Conservation (phyloP, 2,888 invertebrate species). For the Caenorhabditis imperialis region DNA sequence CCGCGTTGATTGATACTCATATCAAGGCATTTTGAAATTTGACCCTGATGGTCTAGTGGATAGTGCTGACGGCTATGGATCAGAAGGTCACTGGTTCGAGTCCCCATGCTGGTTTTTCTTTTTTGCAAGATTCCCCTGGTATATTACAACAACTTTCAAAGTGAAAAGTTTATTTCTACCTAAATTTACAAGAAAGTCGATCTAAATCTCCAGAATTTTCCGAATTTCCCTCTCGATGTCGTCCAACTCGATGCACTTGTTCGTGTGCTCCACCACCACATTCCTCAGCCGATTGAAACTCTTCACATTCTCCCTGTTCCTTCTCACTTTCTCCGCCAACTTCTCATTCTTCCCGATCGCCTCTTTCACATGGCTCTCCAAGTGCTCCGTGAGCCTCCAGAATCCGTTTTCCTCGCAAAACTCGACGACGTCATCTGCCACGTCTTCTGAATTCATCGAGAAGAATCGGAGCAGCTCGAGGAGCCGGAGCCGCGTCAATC, state of each 20-base stretch:
- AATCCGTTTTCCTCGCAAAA: slow-evolving; percentile 38
- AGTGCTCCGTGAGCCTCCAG: slow-evolving; percentile 54
- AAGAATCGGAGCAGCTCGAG: slow-evolving; percentile 60
- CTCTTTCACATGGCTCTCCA: slow-evolving; percentile 24
- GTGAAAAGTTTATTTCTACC: background rate
- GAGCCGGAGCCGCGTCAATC: slow-evolving; percentile 58
- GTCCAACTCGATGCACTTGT: slow-evolving; percentile 66
- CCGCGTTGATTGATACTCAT: no score
- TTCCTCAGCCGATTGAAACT: slow-evolving; percentile 65
- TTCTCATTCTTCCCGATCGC: slow-evolving; percentile 34
- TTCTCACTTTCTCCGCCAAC: slow-evolving; percentile 28
- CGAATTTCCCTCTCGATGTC: slow-evolving; percentile 53
- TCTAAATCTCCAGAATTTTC: slow-evolving; percentile 1
- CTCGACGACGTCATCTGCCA: slow-evolving; percentile 27
- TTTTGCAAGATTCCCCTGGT: no score
- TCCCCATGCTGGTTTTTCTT: no score
- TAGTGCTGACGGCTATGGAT: no score
- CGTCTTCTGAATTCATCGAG: slow-evolving; percentile 24
- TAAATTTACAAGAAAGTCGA: background rate
- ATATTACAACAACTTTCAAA: background rate
- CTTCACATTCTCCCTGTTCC: slow-evolving; percentile 57
- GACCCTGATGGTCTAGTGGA: no score
- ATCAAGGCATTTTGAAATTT: no score
- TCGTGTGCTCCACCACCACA: slow-evolving; percentile 51
- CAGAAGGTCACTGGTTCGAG: no score